Percentiles rank a stretch among this genome's conserved stretches.
These are phyloP conservation scores for Thaumatotibia leucotreta DNA, from an alignment of 1,140 invertebrate genomes.

Conservation along the genomic window DNA sequence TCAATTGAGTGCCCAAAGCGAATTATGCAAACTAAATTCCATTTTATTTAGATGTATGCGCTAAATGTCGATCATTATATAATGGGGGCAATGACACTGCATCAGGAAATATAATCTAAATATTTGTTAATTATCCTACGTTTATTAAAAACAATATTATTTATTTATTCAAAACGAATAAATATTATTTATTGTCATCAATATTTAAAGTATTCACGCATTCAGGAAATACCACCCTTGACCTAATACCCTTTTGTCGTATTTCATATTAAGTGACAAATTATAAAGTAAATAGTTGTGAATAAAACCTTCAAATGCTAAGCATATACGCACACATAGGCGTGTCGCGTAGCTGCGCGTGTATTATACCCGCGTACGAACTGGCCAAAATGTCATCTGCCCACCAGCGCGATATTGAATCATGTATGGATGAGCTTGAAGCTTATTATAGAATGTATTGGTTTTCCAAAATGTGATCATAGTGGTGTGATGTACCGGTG, in stretches of 20 bases:
- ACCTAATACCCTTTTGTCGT: conserved; percentile 13
- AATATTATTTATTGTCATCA: background rate
- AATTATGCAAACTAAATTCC: background rate
- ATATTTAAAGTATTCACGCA: background rate
- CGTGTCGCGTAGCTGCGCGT: background rate
- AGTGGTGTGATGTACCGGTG: conserved; percentile 9
- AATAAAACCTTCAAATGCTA: conserved; percentile 50
- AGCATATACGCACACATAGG: conserved; percentile 29
- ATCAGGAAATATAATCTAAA: background rate
- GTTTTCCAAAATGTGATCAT: background rate
- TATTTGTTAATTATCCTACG: background rate
- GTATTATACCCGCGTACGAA: conserved; percentile 21
- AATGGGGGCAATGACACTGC: background rate
- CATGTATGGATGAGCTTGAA: background rate
- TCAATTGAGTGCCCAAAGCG: background rate
- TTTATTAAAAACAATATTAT: background rate
- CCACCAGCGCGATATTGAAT: background rate
- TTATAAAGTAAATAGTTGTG: conserved; percentile 48
- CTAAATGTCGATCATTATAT: background rate
- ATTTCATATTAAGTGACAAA: conserved; percentile 49
- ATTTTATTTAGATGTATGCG: background rate
- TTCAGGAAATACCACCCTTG: conserved; percentile 5
- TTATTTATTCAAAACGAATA: background rate
- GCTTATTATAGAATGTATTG: background rate
- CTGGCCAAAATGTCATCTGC: conserved; percentile 16